Evolutionary conservation across 2,888 invertebrate genomes (phyloP).

Genomic region (Rotaria magnacalcarata): DNA sequence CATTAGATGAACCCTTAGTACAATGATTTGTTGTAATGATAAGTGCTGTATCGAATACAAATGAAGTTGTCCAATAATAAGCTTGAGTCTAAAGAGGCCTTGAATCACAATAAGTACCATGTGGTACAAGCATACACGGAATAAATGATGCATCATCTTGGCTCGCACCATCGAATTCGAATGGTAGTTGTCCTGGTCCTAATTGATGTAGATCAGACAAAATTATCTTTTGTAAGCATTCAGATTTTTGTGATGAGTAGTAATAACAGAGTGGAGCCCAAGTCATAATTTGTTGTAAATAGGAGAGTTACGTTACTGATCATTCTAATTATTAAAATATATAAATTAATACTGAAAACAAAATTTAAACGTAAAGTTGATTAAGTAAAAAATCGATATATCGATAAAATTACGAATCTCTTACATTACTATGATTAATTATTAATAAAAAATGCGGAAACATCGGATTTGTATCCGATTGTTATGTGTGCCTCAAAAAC

Average conservation of each 20-base stretch:
- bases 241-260: background rate
- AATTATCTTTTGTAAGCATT: background rate
- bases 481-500: no score
- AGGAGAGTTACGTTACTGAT: no score
- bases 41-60: background rate
- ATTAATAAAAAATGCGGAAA: no score
- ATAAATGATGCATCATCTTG: background rate
- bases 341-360: no score
- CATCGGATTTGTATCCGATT: no score
- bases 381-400: no score
- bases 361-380: no score
- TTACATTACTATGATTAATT: no score
- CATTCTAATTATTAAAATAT: no score
- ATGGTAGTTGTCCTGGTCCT: background rate
- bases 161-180: background rate
- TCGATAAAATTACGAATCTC: no score
- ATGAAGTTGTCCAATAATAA: slow-evolving; percentile 8
- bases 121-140: slow-evolving; percentile 28
- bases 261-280: background rate
- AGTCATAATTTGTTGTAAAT: background rate
- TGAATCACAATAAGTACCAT: slow-evolving; percentile 36
- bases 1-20: background rate
- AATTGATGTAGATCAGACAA: background rate
- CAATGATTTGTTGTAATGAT: background rate
- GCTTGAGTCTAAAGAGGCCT: slow-evolving; percentile 4